A percentile compares a stretch with the other conserved stretches of the same genome.
Conservation (phyloP, 2,113 vertebrate genomes). For the Mastomys natalensis region DNA sequence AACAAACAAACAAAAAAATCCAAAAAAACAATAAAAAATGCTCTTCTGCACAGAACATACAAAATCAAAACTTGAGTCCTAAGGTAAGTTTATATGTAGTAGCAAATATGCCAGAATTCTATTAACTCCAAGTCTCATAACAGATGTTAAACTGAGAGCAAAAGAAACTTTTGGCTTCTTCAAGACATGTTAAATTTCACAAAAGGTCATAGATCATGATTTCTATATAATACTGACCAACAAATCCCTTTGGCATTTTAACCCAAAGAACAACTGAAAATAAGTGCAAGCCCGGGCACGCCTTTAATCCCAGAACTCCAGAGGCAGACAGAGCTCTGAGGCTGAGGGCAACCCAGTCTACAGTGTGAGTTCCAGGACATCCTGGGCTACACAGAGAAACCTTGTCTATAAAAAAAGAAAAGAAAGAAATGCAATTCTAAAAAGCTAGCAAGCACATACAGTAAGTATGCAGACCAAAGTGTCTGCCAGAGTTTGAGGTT, state of each 20-base stretch:
- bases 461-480: neutral
- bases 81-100: too few relatives aligned
- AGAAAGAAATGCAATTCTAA: too few relatives aligned
- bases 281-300: neutral
- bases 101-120: neutral
- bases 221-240: neutral
- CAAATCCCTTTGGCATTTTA: neutral
- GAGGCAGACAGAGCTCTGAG: neutral
- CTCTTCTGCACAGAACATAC: neutral
- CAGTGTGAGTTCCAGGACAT: neutral
- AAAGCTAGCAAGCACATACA: neutral
- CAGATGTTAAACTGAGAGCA: neutral
- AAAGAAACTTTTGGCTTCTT: neutral
- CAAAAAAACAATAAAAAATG: too few relatives aligned
- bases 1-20: too few relatives aligned
- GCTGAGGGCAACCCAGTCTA: neutral
- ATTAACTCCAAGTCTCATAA: neutral
- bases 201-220: neutral
- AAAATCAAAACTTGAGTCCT: neutral
- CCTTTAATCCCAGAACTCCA: neutral
- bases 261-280: slow-evolving; percentile 1
- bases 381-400: neutral
- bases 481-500: neutral
- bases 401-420: neutral
- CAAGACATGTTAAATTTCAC: neutral